Evolutionary conservation across 2,888 invertebrate species (phyloP), one percentile per base, ranked within the genome.

Genomic region (Plebejus argus): DNA sequence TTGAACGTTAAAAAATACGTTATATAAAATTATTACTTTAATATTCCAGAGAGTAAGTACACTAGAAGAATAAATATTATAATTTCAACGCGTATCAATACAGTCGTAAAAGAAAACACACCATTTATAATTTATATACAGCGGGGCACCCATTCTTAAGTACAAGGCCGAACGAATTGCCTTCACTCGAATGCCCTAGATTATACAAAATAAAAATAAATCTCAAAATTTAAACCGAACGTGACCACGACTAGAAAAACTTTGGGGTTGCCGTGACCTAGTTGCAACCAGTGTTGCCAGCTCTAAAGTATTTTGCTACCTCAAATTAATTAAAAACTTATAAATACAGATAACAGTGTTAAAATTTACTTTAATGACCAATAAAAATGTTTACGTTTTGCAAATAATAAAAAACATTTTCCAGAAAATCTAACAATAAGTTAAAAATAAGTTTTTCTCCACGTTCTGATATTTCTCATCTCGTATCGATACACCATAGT

Each of bases 161-260:
- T 39, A 49, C 72, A 72, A 72, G 72, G 72, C 72, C 49, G 72
- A 49, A 45, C 15, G 72, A 45, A 72, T 72, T 72, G 72, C 72
- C 72, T 72, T 45, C 72, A 45, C 72, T 45, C 23, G 49, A 45
- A 39, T 72, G 72, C 39, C 72, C 72, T 72, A 72, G 72, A 72
- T 72, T 72, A 72, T 72, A 72, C 72, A 72, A 72, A 72, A 72
- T 72, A 72, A 72, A 72, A 72, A 72, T 72, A 72, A 72, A 72
- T 72, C 72, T 72, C 72, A 23, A 72, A 72, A 49, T 72, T 72
- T 49, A 72, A 72, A 72, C 72, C 72, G 45, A 72, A 72, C 72
- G 72, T 72, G 72, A 72, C 72, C 72, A 66, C 66, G 72, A 49
- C 72, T 72, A 18, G 66, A 66, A 66, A 39, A 45, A 72, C 72